Evolutionary conservation across 2,888 invertebrate genomes (phyloP).

Genomic region (Tanaodytes sp.): DNA sequence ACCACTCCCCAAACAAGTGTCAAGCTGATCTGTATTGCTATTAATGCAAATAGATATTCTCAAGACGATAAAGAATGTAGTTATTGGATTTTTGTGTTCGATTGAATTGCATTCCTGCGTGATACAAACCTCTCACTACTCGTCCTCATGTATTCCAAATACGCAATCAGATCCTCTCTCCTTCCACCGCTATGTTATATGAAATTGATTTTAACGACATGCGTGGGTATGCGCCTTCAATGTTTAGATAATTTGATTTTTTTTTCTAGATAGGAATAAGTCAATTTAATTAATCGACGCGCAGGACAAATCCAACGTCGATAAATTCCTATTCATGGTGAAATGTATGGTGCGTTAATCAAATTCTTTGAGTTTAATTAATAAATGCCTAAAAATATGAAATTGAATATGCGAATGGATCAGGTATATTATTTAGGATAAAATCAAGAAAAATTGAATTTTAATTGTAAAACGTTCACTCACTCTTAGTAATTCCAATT

Average conservation of each 20-base stretch:
- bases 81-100: conserved; percentile 68
- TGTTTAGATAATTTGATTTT: conserved; percentile 8
- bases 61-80: conserved; percentile 64
- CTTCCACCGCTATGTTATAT: conserved; percentile 15
- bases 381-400: too few relatives aligned
- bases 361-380: too few relatives aligned
- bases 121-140: conserved; percentile 52
- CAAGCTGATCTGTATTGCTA: conserved; percentile 38
- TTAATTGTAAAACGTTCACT: too few relatives aligned
- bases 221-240: neutral
- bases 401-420: too few relatives aligned
- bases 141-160: conserved; percentile 46
- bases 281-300: too few relatives aligned
- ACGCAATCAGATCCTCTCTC: conserved; percentile 46
- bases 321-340: too few relatives aligned
- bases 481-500: conserved; percentile 79
- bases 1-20: conserved; percentile 20
- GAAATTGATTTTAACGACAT: conserved; percentile 31
- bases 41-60: conserved; percentile 55
- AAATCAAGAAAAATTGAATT: too few relatives aligned
- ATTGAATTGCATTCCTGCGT: conserved; percentile 69
- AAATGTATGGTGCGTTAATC: too few relatives aligned
- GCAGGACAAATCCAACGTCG: too few relatives aligned
- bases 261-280: too few relatives aligned
- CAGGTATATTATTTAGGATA: too few relatives aligned